phyloP scores from a whole-genome alignment of 2,888 invertebrate genomes.

The Julus scanicus region DNA sequence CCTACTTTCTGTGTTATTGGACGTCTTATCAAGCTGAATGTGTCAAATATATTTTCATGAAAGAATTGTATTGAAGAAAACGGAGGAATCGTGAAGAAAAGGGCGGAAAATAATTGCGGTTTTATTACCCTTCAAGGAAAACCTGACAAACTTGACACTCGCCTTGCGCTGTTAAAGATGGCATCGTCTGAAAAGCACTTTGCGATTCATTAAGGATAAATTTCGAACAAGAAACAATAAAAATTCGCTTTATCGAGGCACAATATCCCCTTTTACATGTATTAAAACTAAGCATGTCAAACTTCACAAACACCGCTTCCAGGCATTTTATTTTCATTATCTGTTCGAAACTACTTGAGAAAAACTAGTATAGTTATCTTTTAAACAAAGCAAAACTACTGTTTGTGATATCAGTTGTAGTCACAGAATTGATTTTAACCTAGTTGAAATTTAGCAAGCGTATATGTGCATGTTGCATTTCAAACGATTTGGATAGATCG shows the following conservation, averaged over 20 bases:
- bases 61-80: conserved; percentile 16
- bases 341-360: no score
- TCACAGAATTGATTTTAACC: no score
- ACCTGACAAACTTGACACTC: neutral
- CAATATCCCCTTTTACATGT: neutral
- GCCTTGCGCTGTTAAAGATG: neutral
- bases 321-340: no score
- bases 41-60: conserved; percentile 36
- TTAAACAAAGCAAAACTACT: no score
- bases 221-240: neutral
- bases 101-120: neutral
- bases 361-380: no score
- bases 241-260: neutral
- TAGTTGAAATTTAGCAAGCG: no score
- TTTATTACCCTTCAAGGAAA: conserved; percentile 3
- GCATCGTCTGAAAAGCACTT: neutral
- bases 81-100: neutral
- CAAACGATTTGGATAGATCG: no score
- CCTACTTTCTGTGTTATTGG: conserved; percentile 12
- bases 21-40: neutral
- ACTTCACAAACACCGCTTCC: neutral
- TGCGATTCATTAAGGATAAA: no score
- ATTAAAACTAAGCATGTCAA: neutral
- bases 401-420: no score
- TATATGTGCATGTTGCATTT: no score